Conservation (phyloP, 2,888 invertebrate species). For the Cosmorhoe ocellata region DNA sequence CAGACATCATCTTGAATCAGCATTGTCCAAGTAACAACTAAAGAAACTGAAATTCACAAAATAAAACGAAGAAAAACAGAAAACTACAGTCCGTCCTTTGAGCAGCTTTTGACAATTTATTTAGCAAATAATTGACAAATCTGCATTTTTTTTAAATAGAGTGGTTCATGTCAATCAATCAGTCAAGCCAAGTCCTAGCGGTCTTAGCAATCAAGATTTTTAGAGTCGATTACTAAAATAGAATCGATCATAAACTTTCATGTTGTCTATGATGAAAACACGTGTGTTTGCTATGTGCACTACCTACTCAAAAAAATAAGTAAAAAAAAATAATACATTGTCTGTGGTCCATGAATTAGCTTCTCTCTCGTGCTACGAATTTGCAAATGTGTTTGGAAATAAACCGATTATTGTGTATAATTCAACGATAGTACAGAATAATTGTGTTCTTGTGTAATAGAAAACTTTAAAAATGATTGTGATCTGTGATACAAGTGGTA, state of each 20-base stretch:
- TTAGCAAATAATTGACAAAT: slow-evolving; percentile 32
- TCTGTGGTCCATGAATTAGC: slow-evolving; percentile 77
- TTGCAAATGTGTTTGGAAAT: slow-evolving; percentile 77
- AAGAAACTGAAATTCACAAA: slow-evolving; percentile 64
- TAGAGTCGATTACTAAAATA: slow-evolving; percentile 6
- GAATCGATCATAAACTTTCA: slow-evolving; percentile 2
- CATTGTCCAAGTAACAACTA: slow-evolving; percentile 71
- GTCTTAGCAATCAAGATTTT: not conserved
- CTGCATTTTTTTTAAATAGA: slow-evolving; percentile 39
- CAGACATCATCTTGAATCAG: slow-evolving; percentile 93
- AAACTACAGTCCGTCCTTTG: slow-evolving; percentile 49
- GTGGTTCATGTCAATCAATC: not conserved
- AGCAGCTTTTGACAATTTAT: slow-evolving; percentile 57
- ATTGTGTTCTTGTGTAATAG: slow-evolving; percentile 47
- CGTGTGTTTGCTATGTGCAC: slow-evolving; percentile 15
- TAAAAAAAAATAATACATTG: slow-evolving; percentile 47
- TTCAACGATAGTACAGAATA: slow-evolving; percentile 53
- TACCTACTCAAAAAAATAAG: slow-evolving; percentile 16
- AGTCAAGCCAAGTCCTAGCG: too few relatives aligned
- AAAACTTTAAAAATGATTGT: slow-evolving; percentile 61
- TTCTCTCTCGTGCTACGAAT: slow-evolving; percentile 74
- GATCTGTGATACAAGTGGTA: slow-evolving; percentile 55
- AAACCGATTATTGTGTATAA: slow-evolving; percentile 63
- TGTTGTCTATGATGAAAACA: slow-evolving; percentile 18
- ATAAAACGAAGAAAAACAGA: slow-evolving; percentile 68